phyloP scores from a whole-genome alignment of 2,113 vertebrate species.

The Thunnus thynnus region DNA sequence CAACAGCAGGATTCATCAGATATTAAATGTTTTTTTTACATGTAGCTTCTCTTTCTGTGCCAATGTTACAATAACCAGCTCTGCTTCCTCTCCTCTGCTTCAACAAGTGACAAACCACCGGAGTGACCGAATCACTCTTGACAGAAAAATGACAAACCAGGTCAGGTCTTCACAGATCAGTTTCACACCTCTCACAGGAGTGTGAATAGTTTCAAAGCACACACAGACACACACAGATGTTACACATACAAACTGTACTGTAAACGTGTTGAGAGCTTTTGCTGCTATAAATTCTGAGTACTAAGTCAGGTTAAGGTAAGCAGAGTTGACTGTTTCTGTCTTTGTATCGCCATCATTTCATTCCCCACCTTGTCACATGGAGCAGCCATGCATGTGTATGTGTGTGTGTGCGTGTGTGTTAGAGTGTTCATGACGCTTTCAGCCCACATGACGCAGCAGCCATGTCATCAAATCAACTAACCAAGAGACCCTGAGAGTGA shows the following conservation, averaged over 20 bases:
- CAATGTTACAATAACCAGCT: too few relatives aligned
- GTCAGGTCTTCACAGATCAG: too few relatives aligned
- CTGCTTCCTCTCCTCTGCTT: too few relatives aligned
- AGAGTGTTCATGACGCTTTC: slow-evolving; percentile 34
- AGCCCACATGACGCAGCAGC: slow-evolving; percentile 58
- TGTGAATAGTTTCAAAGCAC: too few relatives aligned
- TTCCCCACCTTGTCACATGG: slow-evolving; percentile 47
- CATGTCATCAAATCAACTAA: slow-evolving; percentile 49
- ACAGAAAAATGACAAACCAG: too few relatives aligned
- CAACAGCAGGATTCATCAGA: too few relatives aligned
- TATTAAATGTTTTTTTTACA: too few relatives aligned
- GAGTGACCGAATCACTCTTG: too few relatives aligned
- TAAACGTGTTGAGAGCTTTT: not conserved
- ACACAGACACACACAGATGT: too few relatives aligned
- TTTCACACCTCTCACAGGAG: too few relatives aligned
- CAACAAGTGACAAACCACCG: too few relatives aligned
- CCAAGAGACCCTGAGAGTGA: slow-evolving; percentile 12
- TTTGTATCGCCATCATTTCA: slow-evolving; percentile 31
- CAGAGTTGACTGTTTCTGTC: slow-evolving; percentile 16
- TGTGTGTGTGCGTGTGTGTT: slow-evolving; percentile 26
- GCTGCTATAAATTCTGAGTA: slow-evolving; percentile 8
- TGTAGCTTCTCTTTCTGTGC: too few relatives aligned
- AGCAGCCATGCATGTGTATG: slow-evolving; percentile 18
- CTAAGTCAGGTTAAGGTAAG: slow-evolving; percentile 6
- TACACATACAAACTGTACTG: not conserved